A percentile compares a stretch with the other conserved stretches of the same genome.
Conservation (phyloP, 2,888 invertebrate genomes). For the Geotrupes spiniger region DNA sequence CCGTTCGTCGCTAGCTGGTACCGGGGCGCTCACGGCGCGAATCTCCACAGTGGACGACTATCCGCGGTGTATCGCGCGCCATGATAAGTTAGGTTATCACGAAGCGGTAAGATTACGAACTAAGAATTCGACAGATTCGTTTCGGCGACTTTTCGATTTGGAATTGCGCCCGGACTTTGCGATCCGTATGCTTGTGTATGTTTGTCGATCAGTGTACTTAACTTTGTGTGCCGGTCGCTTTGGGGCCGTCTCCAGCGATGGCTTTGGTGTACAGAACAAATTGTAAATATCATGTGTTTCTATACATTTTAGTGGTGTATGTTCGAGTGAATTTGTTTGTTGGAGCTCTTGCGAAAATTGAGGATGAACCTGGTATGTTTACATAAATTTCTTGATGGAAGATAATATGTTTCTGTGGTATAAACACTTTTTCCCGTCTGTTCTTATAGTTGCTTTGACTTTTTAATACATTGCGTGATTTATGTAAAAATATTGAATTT, state of each 20-base stretch:
- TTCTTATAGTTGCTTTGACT: too few species aligned
- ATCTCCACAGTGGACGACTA: constrained; percentile 27
- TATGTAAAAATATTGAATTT: too few species aligned
- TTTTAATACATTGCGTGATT: too few species aligned
- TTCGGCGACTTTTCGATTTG: not conserved
- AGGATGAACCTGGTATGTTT: constrained; percentile 28
- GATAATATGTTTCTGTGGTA: too few species aligned
- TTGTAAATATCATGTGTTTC: not conserved
- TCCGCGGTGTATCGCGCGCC: constrained; percentile 16
- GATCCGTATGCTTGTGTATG: constrained; percentile 3
- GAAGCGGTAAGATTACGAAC: too few species aligned
- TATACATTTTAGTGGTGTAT: constrained; percentile 17
- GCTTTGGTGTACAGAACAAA: constrained; percentile 11
- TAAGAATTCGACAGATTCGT: not conserved
- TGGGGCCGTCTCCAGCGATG: constrained; percentile 1
- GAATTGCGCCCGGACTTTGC: too few species aligned
- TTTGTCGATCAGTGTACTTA: not conserved
- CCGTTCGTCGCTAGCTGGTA: constrained; percentile 19
- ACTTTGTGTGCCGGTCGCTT: constrained; percentile 4
- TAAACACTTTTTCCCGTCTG: too few species aligned
- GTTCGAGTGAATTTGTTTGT: constrained; percentile 18
- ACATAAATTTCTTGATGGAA: not conserved
- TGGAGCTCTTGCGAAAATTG: constrained; percentile 24
- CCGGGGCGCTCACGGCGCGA: constrained; percentile 22
- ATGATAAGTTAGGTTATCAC: not conserved